These are phyloP conservation scores for Griposia aprilina DNA, from an alignment of 2,888 invertebrate species.

Conservation along the genomic window DNA sequence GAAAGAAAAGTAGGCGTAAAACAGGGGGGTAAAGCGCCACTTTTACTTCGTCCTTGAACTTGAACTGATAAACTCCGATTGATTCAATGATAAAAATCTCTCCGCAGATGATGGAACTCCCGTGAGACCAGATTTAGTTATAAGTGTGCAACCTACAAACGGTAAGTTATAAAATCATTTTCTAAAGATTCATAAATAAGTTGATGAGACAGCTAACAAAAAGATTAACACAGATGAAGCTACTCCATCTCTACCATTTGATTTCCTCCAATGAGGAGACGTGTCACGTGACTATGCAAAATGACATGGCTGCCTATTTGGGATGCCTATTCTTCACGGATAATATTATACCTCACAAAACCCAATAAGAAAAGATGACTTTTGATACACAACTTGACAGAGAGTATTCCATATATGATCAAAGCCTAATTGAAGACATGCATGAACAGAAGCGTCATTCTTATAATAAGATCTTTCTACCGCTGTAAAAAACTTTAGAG, in stretches of 20 bases:
- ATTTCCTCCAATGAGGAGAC: not conserved
- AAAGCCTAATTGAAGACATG: not conserved
- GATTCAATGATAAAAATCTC: constrained; percentile 14
- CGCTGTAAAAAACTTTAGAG: not conserved
- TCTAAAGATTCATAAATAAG: not conserved
- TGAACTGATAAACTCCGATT: not conserved
- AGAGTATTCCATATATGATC: no score
- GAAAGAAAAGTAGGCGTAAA: no score
- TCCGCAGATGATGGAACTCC: constrained; percentile 80
- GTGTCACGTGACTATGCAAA: not conserved
- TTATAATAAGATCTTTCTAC: not conserved
- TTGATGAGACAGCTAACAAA: not conserved
- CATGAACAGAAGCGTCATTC: not conserved
- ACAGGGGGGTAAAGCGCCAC: no score
- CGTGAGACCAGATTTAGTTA: constrained; percentile 81
- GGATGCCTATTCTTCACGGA: not conserved
- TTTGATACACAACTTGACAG: not conserved
- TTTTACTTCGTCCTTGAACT: not conserved
- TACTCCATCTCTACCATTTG: not conserved
- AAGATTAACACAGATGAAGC: not conserved
- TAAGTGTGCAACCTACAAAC: constrained; percentile 82
- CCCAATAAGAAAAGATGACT: not conserved
- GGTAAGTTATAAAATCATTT: constrained; percentile 70
- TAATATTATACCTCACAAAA: not conserved
- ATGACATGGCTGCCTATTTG: not conserved